These are phyloP conservation scores for Capromys pilorides DNA, from an alignment of 2,797 vertebrate species.

Conservation along the genomic window DNA sequence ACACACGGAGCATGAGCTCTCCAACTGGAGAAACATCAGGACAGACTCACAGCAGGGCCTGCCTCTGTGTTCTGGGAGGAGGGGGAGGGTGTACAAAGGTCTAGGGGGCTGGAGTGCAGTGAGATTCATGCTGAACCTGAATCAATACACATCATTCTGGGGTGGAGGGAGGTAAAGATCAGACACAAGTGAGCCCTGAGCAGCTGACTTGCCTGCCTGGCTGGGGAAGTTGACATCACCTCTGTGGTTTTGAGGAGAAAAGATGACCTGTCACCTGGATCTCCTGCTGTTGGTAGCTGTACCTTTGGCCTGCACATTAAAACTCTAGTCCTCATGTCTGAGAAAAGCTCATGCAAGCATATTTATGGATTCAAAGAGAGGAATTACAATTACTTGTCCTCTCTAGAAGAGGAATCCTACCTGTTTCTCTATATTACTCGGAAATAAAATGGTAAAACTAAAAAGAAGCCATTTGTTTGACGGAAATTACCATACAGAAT, in stretches of 20 bases:
- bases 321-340: not conserved
- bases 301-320: not conserved
- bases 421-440: not conserved
- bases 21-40: not conserved
- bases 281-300: not conserved
- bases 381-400: not conserved
- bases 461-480: slow-evolving; percentile 23
- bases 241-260: not conserved
- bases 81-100: not conserved
- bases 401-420: not conserved
- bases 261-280: not conserved
- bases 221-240: not conserved
- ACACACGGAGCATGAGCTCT: not conserved
- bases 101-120: too few species aligned
- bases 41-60: not conserved
- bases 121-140: not conserved
- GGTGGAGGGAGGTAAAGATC: not conserved
- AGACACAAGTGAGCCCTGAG: not conserved
- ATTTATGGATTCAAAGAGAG: slow-evolving; percentile 4
- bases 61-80: fast-evolving
- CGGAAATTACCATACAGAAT: slow-evolving; percentile 2
- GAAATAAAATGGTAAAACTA: not conserved
- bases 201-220: fast-evolving
- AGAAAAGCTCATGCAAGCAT: not conserved
- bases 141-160: too few species aligned